These are phyloP conservation scores for Mercenaria mercenaria DNA, from an alignment of 1,140 invertebrate genomes.

Conservation along the genomic window DNA sequence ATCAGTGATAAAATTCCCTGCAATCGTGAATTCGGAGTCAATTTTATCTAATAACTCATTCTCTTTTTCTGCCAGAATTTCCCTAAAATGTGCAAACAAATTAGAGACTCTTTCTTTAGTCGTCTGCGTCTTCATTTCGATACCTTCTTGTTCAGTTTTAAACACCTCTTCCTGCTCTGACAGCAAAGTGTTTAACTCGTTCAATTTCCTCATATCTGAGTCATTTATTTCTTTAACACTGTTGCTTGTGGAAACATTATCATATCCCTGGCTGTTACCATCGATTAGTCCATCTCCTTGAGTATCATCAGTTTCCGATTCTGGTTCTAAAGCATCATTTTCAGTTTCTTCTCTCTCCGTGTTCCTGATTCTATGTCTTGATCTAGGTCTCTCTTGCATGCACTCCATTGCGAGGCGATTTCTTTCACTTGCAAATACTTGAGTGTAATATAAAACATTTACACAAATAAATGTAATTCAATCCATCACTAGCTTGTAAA, in stretches of 20 bases:
- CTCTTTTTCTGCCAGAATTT: constrained; percentile 39
- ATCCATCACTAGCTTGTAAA: no score
- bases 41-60: constrained; percentile 29
- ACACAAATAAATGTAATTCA: no score
- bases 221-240: not conserved
- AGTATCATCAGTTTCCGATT: not conserved
- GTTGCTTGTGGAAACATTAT: not conserved
- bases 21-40: constrained; percentile 7
- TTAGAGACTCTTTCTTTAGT: not conserved
- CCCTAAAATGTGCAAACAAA: constrained; percentile 37
- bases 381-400: not conserved
- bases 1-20: not conserved
- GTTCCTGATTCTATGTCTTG: not conserved
- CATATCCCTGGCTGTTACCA: not conserved
- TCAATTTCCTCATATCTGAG: not conserved
- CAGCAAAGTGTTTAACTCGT: constrained; percentile 1
- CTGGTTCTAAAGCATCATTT: not conserved
- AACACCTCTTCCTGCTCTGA: constrained; percentile 42
- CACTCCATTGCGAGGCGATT: not conserved
- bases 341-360: not conserved
- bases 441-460: no score
- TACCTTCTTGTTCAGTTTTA: not conserved
- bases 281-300: not conserved
- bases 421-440: not conserved
- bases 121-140: not conserved